phyloP scores from a whole-genome alignment of 2,113 vertebrate species.

The Genyomyrus donnyi region DNA sequence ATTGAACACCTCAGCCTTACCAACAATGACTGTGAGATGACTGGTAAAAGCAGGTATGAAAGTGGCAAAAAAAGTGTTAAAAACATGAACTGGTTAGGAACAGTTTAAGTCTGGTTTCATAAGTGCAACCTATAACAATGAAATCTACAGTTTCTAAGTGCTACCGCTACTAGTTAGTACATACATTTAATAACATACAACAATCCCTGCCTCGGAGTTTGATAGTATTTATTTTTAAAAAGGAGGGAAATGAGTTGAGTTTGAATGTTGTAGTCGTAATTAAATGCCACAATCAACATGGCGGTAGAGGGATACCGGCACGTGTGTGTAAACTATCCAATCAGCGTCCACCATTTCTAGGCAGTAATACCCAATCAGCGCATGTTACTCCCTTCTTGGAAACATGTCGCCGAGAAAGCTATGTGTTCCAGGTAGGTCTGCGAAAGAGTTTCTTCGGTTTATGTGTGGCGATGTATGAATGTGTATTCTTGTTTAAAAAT shows the following conservation, averaged over 20 bases:
- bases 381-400: background rate
- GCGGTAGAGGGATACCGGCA: constrained; percentile 8
- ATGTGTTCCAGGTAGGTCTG: constrained; percentile 66
- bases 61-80: background rate
- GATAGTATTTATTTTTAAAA: background rate
- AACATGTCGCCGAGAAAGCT: constrained; percentile 71
- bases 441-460: background rate
- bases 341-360: constrained; percentile 16
- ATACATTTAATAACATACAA: background rate
- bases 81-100: background rate
- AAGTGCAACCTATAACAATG: background rate
- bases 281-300: constrained; percentile 49
- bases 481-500: background rate
- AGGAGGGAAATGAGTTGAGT: background rate
- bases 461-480: background rate
- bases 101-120: background rate
- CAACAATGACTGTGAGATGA: background rate
- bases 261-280: background rate
- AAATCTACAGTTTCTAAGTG: background rate
- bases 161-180: background rate
- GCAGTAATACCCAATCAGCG: background rate
- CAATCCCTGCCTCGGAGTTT: background rate
- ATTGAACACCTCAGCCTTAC: background rate
- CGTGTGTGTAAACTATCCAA: constrained; percentile 33
- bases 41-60: background rate